Conservation (phyloP, 2,888 invertebrate species). For the Eurytoma adleriae region DNA sequence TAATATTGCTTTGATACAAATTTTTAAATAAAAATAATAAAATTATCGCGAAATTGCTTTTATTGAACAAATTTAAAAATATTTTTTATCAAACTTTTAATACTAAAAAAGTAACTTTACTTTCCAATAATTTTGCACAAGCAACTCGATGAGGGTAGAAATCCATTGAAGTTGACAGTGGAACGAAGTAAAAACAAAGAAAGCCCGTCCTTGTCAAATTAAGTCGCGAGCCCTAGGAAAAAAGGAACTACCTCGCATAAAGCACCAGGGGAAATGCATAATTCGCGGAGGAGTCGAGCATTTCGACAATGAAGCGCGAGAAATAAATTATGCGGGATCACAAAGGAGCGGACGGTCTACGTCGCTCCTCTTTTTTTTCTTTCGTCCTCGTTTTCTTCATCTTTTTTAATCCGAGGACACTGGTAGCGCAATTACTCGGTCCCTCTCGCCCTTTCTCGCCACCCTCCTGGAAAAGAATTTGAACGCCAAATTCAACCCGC, state of each 20-base stretch:
- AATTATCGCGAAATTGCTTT: too few species aligned
- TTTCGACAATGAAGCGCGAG: conserved; percentile 68
- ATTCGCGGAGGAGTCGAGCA: conserved; percentile 64
- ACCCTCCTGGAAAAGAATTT: conserved; percentile 18
- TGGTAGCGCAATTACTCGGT: conserved; percentile 73
- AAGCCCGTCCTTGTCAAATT: conserved; percentile 32
- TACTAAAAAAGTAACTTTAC: too few species aligned
- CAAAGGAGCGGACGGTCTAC: conserved; percentile 64
- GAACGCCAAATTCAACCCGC: conserved; percentile 65
- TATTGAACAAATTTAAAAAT: too few species aligned
- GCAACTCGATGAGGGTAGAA: too few species aligned
- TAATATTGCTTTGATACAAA: too few species aligned
- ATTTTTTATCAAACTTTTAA: too few species aligned
- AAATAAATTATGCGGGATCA: conserved; percentile 76
- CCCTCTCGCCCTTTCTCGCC: conserved; percentile 57
- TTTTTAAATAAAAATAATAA: too few species aligned
- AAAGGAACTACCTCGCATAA: conserved; percentile 47
- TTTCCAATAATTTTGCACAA: too few species aligned
- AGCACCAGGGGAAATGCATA: conserved; percentile 67
- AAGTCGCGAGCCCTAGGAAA: conserved; percentile 18
- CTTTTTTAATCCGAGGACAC: conserved; percentile 74
- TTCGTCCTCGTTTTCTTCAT: conserved; percentile 30
- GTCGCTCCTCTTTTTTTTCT: not conserved
- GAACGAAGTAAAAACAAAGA: conserved; percentile 44
- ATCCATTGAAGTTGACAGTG: conserved; percentile 23